A percentile compares a stretch with the other conserved stretches of the same genome.
Evolutionary conservation across 2,888 invertebrate genomes (phyloP).

Genomic region (Apamea sordens): DNA sequence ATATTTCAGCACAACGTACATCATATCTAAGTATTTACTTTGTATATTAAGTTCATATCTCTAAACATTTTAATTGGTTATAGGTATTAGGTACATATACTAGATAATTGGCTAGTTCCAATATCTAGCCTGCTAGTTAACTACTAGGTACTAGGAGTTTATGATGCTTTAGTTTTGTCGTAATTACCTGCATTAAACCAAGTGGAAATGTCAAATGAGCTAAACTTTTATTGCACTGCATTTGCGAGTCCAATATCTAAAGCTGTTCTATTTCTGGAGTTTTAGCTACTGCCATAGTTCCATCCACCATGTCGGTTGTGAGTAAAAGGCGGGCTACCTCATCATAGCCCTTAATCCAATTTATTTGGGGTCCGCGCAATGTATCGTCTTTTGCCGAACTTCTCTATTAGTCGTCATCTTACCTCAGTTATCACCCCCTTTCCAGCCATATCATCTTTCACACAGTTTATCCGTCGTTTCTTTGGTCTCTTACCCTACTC

Average conservation of each 20-base stretch:
- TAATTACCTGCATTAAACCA: neutral
- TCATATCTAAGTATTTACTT: neutral
- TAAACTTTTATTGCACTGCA: neutral
- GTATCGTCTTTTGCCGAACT: neutral
- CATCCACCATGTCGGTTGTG: neutral
- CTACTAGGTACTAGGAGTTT: neutral
- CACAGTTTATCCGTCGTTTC: neutral
- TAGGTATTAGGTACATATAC: neutral
- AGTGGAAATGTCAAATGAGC: neutral
- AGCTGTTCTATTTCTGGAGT: neutral
- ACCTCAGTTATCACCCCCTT: too few relatives aligned
- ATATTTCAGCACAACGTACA: constrained; percentile 15
- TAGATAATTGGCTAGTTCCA: neutral
- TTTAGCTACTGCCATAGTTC: neutral
- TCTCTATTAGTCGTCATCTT: neutral
- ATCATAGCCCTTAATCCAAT: neutral
- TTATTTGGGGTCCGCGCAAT: neutral
- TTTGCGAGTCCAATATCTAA: neutral
- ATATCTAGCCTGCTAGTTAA: neutral
- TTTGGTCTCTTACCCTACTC: neutral
- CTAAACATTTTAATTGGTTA: neutral
- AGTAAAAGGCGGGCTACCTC: neutral
- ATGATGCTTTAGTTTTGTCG: neutral
- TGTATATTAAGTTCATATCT: neutral
- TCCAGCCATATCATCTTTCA: too few relatives aligned